These are phyloP conservation scores for Tribolium madens DNA, from an alignment of 1,140 invertebrate species.

Conservation along the genomic window DNA sequence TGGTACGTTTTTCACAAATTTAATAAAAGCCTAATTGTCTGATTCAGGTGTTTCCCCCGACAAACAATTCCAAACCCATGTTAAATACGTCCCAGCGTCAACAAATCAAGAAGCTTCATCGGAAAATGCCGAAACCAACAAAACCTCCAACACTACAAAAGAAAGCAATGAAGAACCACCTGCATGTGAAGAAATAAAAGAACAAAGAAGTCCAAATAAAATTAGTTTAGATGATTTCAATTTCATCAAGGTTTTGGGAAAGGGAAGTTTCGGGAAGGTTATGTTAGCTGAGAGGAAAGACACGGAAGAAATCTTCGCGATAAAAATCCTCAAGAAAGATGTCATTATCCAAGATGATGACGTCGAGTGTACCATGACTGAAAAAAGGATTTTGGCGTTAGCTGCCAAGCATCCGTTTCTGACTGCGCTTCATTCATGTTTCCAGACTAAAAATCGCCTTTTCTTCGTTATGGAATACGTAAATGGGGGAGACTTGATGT, in stretches of 20 bases:
- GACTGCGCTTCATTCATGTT: slow-evolving; percentile 97
- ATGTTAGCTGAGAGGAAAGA: slow-evolving; percentile 97
- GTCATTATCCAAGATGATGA: slow-evolving; percentile 99
- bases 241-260: slow-evolving; percentile 98
- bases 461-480: slow-evolving; percentile 99
- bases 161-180: slow-evolving; percentile 3
- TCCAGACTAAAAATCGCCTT: slow-evolving; percentile 85
- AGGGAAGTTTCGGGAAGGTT: slow-evolving; percentile 99
- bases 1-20: slow-evolving; percentile 36
- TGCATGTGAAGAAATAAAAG: background rate
- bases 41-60: slow-evolving; percentile 79
- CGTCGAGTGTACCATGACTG: slow-evolving; percentile 99
- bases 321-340: slow-evolving; percentile 99
- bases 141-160: background rate
- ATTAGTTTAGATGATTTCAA: slow-evolving; percentile 88
- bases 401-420: slow-evolving; percentile 98
- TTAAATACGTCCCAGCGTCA: slow-evolving; percentile 66
- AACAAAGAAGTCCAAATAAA: slow-evolving; percentile 60
- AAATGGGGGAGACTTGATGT: slow-evolving; percentile 99
- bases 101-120: slow-evolving; percentile 13
- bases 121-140: slow-evolving; percentile 1
- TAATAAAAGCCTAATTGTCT: background rate
- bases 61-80: slow-evolving; percentile 78
- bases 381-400: slow-evolving; percentile 95
- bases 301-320: slow-evolving; percentile 96